These are phyloP conservation scores for Harpegnathos saltator DNA, from an alignment of 1,140 invertebrate genomes.

Conservation along the genomic window DNA sequence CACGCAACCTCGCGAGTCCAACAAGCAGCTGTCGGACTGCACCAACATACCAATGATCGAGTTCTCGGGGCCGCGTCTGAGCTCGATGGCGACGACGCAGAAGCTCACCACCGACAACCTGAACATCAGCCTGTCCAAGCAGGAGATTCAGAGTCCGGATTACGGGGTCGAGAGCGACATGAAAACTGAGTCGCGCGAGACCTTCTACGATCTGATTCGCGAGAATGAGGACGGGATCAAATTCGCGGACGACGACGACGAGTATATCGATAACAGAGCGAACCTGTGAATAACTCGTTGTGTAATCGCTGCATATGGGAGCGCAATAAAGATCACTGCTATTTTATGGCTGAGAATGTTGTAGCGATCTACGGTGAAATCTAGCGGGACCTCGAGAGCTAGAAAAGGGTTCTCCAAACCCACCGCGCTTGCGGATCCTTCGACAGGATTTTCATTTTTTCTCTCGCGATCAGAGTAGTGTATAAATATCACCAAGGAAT, in stretches of 20 bases:
- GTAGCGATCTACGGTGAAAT: too few relatives aligned
- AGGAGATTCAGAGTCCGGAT: conserved; percentile 79
- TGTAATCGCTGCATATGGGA: conserved; percentile 19
- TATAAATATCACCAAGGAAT: conserved; percentile 16
- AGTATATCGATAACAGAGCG: conserved; percentile 82
- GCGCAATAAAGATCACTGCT: conserved; percentile 38
- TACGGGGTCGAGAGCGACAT: conserved; percentile 77
- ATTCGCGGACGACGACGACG: conserved; percentile 86
- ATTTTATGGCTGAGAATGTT: conserved; percentile 25
- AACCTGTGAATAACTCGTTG: conserved; percentile 65
- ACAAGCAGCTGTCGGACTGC: conserved; percentile 46
- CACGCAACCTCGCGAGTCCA: conserved; percentile 64
- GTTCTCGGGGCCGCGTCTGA: conserved; percentile 74
- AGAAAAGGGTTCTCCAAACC: too few relatives aligned
- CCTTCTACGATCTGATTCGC: conserved; percentile 82
- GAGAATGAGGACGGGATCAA: conserved; percentile 83
- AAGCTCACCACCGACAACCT: conserved; percentile 64
- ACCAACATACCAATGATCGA: conserved; percentile 80
- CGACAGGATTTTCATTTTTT: background rate
- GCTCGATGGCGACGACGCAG: conserved; percentile 78
- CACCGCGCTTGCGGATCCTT: background rate
- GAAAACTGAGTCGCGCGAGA: conserved; percentile 78
- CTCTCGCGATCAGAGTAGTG: background rate
- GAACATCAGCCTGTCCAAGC: conserved; percentile 71
- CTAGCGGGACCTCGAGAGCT: too few relatives aligned